phyloP scores from a whole-genome alignment of 2,888 invertebrate species.

The Apamea crenata region DNA sequence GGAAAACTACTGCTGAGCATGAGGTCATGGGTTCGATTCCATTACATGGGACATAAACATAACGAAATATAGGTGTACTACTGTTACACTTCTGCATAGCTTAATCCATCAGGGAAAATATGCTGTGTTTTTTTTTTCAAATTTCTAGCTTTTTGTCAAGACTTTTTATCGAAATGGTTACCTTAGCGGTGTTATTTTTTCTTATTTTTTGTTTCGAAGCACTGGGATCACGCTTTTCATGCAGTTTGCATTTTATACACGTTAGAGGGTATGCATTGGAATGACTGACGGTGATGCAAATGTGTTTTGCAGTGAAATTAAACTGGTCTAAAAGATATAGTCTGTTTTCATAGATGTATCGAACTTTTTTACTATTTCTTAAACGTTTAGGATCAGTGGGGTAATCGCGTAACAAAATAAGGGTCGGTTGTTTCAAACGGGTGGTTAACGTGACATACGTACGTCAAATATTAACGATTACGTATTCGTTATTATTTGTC shows the following conservation, averaged over 20 bases:
- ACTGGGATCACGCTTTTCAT: slow-evolving; percentile 5
- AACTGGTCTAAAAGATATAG: not conserved
- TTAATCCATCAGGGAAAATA: not conserved
- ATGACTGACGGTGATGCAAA: not conserved
- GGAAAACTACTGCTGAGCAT: not conserved
- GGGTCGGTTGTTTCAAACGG: too few relatives aligned
- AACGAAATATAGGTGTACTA: not conserved
- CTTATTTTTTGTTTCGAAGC: slow-evolving; percentile 12
- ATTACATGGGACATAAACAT: not conserved
- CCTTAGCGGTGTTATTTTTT: slow-evolving; percentile 17
- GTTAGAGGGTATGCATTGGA: not conserved
- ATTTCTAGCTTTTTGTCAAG: too few relatives aligned
- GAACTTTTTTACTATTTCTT: too few relatives aligned
- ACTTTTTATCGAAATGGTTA: not conserved
- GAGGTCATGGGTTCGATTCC: not conserved
- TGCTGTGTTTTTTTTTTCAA: not conserved
- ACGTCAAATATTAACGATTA: too few relatives aligned
- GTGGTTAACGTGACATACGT: too few relatives aligned
- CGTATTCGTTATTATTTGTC: too few relatives aligned
- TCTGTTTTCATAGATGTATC: not conserved
- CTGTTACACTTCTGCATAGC: not conserved
- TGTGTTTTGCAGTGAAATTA: not conserved
- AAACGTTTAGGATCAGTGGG: too few relatives aligned
- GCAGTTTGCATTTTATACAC: not conserved
- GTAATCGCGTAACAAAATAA: too few relatives aligned